phyloP scores from a whole-genome alignment of 2,113 vertebrate genomes.

The Rhinogobius similis region DNA sequence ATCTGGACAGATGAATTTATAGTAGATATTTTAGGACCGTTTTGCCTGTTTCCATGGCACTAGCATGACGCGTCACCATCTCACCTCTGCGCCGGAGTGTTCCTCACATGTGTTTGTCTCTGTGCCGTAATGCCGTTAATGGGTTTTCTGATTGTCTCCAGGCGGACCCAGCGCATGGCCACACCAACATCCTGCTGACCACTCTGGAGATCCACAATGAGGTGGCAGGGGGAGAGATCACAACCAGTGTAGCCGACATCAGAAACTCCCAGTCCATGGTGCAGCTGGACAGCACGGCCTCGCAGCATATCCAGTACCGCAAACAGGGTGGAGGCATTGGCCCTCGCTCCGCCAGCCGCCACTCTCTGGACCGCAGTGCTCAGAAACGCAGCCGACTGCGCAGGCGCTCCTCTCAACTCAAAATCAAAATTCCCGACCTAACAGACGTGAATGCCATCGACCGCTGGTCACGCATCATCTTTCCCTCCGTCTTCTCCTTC shows the following conservation, averaged over 20 bases:
- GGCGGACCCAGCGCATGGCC: conserved; percentile 83
- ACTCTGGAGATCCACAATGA: conserved; percentile 94
- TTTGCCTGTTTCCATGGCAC: conserved; percentile 5
- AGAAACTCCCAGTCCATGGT: conserved; percentile 92
- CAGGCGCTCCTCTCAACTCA: conserved; percentile 91
- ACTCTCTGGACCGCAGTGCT: conserved; percentile 82
- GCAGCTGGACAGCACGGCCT: conserved; percentile 88
- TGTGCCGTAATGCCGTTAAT: conserved; percentile 8
- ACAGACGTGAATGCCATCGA: conserved; percentile 97
- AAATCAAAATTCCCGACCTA: conserved; percentile 95
- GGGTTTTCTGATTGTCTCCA: conserved; percentile 45
- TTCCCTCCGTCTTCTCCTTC: conserved; percentile 93
- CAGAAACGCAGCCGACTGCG: conserved; percentile 90
- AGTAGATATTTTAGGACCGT: neutral
- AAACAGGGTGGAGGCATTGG: conserved; percentile 84
- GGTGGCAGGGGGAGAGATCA: conserved; percentile 86
- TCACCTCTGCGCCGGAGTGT: conserved; percentile 9
- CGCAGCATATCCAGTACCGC: conserved; percentile 87
- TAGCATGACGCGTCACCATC: conserved; percentile 28
- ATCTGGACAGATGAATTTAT: neutral
- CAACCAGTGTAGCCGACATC: conserved; percentile 83
- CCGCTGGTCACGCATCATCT: conserved; percentile 95
- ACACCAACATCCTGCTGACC: conserved; percentile 90
- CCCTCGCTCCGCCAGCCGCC: conserved; percentile 77
- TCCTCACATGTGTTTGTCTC: conserved; percentile 1